Evolutionary conservation across 1,140 invertebrate species (phyloP), one percentile per base, ranked within the genome.

Genomic region (Platyura marginata): DNA sequence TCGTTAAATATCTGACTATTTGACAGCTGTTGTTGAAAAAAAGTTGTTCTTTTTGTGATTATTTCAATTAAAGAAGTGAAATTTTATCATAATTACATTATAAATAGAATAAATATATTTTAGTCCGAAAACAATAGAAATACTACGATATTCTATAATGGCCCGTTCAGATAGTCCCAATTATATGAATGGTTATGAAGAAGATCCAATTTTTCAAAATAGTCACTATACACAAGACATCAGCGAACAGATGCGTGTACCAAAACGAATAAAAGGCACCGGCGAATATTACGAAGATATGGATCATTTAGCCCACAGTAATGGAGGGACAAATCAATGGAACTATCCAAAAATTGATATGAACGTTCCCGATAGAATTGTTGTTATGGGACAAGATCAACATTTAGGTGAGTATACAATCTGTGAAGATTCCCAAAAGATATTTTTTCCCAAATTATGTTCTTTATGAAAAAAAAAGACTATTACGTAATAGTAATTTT

Each of bases 321-420:
- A 76, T 61, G 70, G 71, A 16, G 40, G 67, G 10, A 63, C 65
- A 21, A 63, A 67, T 43, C 65, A 61, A 22, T 83, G 79, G 79
- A 72, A 71, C 51, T 74, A 74, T 51, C 56, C 59, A 43, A 81
- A 81, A 64, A 74, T 81, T 59, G 74, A 83, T 47, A 92, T 91
- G 87, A 77, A 77, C 55, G 86, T 92, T 21, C 87, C 87, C n/a
- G 86, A 90, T 49, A 69, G 85, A 53, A 91, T 92, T 60, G 66
- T 91, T 47, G 82, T 90, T 41, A 69, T 77, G 49, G 87, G 83
- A 15, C 77, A 87, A 57, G 82, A 89, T 52, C 79, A 86, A 56
- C 80, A 86, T 63, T 53, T 82, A 55, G 70, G 69, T 71, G 55
- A 55, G 43, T 45, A 29, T 29, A 6, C 25, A 29, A 8, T 29